Evolutionary conservation across 2,113 vertebrate species (phyloP).

Genomic region (Riparia riparia): DNA sequence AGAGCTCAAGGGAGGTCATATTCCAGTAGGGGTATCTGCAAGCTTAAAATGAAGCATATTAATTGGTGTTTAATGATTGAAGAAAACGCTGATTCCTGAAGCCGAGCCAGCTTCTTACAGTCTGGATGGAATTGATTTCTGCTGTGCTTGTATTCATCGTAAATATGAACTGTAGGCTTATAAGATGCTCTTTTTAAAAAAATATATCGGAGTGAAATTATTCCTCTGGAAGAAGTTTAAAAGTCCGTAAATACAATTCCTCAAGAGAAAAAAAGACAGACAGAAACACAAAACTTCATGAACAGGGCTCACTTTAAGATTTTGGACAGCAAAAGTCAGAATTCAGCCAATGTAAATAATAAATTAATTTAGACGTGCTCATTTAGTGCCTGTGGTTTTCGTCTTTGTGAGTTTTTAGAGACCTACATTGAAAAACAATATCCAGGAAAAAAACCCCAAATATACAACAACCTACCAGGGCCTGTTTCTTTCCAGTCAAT

Average conservation of each 20-base stretch:
- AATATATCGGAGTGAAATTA: not conserved
- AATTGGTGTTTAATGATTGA: not conserved
- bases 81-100: not conserved
- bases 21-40: not conserved
- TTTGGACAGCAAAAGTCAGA: not conserved
- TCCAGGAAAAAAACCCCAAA: not conserved
- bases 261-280: not conserved
- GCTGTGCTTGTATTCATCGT: not conserved
- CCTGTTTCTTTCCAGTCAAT: not conserved
- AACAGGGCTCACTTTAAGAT: not conserved
- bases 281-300: not conserved
- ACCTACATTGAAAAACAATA: not conserved
- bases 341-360: not conserved
- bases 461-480: not conserved
- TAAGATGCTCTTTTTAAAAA: not conserved
- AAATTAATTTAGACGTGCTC: not conserved
- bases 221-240: not conserved
- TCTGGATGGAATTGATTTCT: slow-evolving; percentile 1
- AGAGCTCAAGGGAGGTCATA: not conserved
- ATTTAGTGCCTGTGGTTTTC: not conserved
- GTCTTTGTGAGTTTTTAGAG: not conserved
- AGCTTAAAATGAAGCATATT: not conserved
- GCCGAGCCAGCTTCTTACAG: not conserved
- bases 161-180: not conserved
- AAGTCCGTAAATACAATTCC: not conserved